Base-by-base conservation (phyloP, 2,888 invertebrate genomes). In the Synergus laeviventris region DNA sequence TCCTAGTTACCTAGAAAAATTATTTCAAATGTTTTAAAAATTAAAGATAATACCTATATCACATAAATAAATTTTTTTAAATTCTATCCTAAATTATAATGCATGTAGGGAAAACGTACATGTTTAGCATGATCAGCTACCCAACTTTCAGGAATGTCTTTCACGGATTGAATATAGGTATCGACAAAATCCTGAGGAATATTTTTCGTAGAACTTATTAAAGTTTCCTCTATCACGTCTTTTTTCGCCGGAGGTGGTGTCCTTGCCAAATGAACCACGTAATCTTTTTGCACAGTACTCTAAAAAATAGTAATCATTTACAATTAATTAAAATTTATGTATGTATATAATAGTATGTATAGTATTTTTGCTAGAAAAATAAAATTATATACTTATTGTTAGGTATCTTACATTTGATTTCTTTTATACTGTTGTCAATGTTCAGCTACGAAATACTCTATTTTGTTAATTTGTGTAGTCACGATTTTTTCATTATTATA, bases 81-180 rank as follows among this genome's bases (percentile, higher is more conserved):
- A 31, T 4, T 31, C 31, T 31, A 3, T 31, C 3, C 4, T 31
- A 4, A 1, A 24, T 24, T 24, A 24, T 24, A 24, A 24, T 24
- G 2, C 24, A 31, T 31, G 2, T 14, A 74, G 61, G 5, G n/a
- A 75, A 38, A 64, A 81, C 85, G 73, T 84, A 92, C 96, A 92
- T 96, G 96, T 89, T 95, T 94, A 59, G 97, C 96, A 92, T 97
- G 97, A 87, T 96, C 95, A 0, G 94, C 94, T 3, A 96, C 93
- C 94, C 94, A 94, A 74, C 91, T 92, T 81, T 95, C 95, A 38
- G 94, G 94, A 74, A 95, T 92, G 80, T 93, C 93, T 24, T 92
- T 89, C 38, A 94, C 85, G 73, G 91, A 92, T 84, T 91, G 92
- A 36, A 93, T 91, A 56, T 87, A 88, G 73, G 91, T 92, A 31